Evolutionary conservation across 2,888 invertebrate species (phyloP).

Genomic region (Drosophila melanocephala): DNA sequence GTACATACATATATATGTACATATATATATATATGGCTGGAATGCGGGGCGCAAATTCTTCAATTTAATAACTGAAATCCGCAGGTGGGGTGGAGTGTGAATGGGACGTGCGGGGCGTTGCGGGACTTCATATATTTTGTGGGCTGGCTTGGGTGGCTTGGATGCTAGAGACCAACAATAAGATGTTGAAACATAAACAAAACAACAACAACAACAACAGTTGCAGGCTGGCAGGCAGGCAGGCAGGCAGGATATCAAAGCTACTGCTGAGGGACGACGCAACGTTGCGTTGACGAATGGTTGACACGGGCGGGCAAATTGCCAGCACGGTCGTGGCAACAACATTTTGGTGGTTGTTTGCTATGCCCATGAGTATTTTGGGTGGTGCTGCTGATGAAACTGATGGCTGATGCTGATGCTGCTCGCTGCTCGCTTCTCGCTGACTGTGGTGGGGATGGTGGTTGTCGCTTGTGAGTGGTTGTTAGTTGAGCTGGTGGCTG

Average conservation of each 20-base stretch:
- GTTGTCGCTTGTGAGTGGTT: conserved; percentile 20
- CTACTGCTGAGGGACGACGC: conserved; percentile 7
- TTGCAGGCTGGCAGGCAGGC: conserved; percentile 3
- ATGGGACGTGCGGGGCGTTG: not conserved
- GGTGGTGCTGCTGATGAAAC: conserved; percentile 39
- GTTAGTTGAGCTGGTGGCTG: conserved; percentile 30
- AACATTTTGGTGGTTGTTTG: conserved; percentile 62
- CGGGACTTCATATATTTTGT: conserved; percentile 13
- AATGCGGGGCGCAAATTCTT: conserved; percentile 76
- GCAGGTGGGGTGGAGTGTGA: conserved; percentile 58
- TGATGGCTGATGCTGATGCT: conserved; percentile 4
- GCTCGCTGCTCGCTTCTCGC: not conserved
- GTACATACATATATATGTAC: not conserved
- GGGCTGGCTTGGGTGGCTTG: conserved; percentile 40
- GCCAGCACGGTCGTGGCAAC: conserved; percentile 33
- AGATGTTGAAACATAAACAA: conserved; percentile 45
- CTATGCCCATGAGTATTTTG: conserved; percentile 21
- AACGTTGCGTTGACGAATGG: conserved; percentile 70
- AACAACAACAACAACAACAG: conserved; percentile 25
- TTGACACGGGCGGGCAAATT: conserved; percentile 66
- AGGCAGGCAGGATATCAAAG: conserved; percentile 2
- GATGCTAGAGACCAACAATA: conserved; percentile 46
- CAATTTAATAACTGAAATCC: conserved; percentile 82
- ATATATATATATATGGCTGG: conserved; percentile 9
- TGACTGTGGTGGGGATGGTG: conserved; percentile 9